A percentile compares a stretch with the other conserved stretches of the same genome.
phyloP scores from a whole-genome alignment of 2,113 vertebrate species.

The Catharus minimus region DNA sequence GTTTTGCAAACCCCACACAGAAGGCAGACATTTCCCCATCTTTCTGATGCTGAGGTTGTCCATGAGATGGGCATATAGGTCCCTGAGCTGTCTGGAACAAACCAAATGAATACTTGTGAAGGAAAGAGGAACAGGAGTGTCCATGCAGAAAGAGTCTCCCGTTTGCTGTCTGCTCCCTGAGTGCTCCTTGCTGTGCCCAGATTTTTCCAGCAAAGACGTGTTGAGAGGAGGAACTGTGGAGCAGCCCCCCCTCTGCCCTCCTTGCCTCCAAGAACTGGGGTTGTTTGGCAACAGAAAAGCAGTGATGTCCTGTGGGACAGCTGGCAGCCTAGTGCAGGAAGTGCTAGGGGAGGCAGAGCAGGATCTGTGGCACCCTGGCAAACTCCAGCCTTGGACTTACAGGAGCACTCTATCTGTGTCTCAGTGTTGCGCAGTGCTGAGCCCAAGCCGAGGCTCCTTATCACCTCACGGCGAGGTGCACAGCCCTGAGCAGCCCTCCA shows the following conservation, averaged over 20 bases:
- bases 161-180: not conserved
- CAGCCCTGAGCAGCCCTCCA: not conserved
- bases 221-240: not conserved
- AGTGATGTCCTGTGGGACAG: not conserved
- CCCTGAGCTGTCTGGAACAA: not conserved
- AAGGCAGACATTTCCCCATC: not conserved
- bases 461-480: rapidly evolving
- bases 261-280: not conserved
- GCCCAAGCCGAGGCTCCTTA: not conserved
- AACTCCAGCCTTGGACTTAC: not conserved
- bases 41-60: not conserved
- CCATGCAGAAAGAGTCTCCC: not conserved
- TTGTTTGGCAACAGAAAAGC: not conserved
- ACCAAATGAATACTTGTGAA: not conserved
- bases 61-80: not conserved
- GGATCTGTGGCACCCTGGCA: not conserved
- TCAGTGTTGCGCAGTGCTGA: not conserved
- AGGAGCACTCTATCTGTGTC: not conserved
- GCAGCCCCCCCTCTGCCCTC: not conserved
- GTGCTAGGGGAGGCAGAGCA: not conserved
- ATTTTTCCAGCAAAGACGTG: not conserved
- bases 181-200: not conserved
- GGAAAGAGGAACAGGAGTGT: not conserved
- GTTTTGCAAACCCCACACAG: not conserved
- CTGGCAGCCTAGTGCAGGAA: not conserved